A percentile compares a stretch with the other conserved stretches of the same genome.
Conservation (phyloP, 2,113 vertebrate genomes). For the Tinamus guttatus region DNA sequence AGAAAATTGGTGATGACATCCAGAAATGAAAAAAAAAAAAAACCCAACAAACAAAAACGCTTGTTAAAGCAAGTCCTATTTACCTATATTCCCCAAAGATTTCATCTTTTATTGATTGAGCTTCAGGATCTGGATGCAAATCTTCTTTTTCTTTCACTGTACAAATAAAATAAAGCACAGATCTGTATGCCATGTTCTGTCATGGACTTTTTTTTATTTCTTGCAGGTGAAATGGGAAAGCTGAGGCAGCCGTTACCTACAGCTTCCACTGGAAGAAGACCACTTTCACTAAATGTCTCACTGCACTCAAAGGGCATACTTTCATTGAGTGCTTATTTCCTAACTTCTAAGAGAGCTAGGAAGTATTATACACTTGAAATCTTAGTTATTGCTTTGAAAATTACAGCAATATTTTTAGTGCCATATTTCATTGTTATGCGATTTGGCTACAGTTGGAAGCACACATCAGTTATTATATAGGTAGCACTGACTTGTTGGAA, state of each 20-base stretch:
- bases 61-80: slow-evolving; percentile 38
- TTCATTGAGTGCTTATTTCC: neutral
- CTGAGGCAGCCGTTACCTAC: neutral
- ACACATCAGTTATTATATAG: rapidly evolving
- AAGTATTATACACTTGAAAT: neutral
- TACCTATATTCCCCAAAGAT: slow-evolving; percentile 99
- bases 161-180: slow-evolving; percentile 66
- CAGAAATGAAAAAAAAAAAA: slow-evolving; percentile 27
- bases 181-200: neutral
- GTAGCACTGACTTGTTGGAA: neutral
- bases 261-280: neutral
- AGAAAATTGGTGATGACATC: neutral
- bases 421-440: neutral
- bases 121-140: slow-evolving; percentile 93
- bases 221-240: neutral
- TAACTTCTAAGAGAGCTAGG: neutral
- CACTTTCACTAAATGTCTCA: neutral
- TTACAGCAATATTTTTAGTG: neutral
- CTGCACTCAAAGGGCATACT: neutral
- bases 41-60: slow-evolving; percentile 28
- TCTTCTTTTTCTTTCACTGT: slow-evolving; percentile 98
- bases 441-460: neutral
- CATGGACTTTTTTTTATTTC: neutral
- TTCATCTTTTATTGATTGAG: slow-evolving; percentile 95
- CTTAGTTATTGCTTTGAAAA: neutral